Conservation (phyloP, 2,888 invertebrate species). For the Matsumyia berberina region DNA sequence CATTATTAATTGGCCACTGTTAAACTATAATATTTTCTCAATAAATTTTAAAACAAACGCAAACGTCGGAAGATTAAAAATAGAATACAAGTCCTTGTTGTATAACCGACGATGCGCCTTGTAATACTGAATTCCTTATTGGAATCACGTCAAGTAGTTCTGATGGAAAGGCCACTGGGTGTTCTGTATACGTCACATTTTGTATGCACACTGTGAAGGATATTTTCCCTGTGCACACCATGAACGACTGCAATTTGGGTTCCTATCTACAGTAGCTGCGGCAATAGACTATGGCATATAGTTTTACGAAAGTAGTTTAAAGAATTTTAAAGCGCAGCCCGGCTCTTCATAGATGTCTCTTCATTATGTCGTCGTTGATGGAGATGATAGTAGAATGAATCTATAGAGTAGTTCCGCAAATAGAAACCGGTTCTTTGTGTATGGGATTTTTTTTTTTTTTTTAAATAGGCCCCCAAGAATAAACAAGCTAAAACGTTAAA, state of each 20-base stretch:
- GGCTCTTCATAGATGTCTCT: constrained; percentile 15
- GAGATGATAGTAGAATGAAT: constrained; percentile 7
- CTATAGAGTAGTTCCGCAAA: constrained; percentile 43
- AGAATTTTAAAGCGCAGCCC: constrained; percentile 66
- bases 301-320: constrained; percentile 51
- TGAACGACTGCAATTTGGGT: constrained; percentile 59
- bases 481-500: constrained; percentile 60
- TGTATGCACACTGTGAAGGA: constrained; percentile 56
- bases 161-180: constrained; percentile 59
- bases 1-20: constrained; percentile 39
- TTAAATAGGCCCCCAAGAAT: constrained; percentile 68
- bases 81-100: constrained; percentile 45
- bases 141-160: constrained; percentile 62
- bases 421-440: constrained; percentile 57
- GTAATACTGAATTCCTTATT: constrained; percentile 67
- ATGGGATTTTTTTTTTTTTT: constrained; percentile 33
- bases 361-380: constrained; percentile 54
- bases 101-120: constrained; percentile 69
- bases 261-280: constrained; percentile 25
- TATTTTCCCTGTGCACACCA: constrained; percentile 36
- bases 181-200: constrained; percentile 57
- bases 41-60: constrained; percentile 70
- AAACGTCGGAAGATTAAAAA: constrained; percentile 19
- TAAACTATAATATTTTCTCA: constrained; percentile 62
- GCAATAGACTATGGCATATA: constrained; percentile 13